Evolutionary conservation across 2,888 invertebrate genomes (phyloP), one percentile per base, ranked within the genome.

Genomic region (Nemoura dubitans): DNA sequence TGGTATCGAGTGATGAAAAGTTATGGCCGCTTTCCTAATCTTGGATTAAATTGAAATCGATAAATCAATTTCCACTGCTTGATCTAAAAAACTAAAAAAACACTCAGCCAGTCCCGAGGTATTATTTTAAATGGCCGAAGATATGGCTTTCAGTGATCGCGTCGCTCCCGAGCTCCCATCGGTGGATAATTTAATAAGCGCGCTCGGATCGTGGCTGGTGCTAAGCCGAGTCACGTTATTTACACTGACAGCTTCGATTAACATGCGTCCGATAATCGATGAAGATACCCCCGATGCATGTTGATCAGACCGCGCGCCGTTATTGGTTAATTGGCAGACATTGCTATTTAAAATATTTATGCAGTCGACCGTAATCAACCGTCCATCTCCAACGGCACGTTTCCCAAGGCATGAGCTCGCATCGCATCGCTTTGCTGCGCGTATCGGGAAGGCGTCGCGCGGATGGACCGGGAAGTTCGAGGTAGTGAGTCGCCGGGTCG

Each of bases 1-100:
- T 84, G 27, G 14, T 84, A 84, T 84, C 84, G 27, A n/a, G 59
- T 27, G 59, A 59, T 84, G 29, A 84, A 76, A 83, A 84, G 76
- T 59, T 76, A 84, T 28, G 84, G 84, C 59, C 26, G 81, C 28
- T 83, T 83, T 59, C 43, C 59, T 43, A 83, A 83, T 83, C 83
- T 43, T 59, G 83, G 43, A 83, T 84, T 84, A 84, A 10, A 59
- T 76, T 30, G 28, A 81, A 28, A n/a, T 81, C 28, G 30, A 30
- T 81, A 81, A 81, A 81, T 81, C 81, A 28, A 30, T n/a, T 26
- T 81, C 81, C 16, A 21, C 59, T 1, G 2, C 59, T 59, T 14
- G 59, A 59, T 59, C 21, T 59, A 59, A 59, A 21, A 7, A 59
- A 59, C 10, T 7, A 21, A 59, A 59, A 2, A 7, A 21, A 59